Evolutionary conservation across 2,888 invertebrate genomes (phyloP), one percentile per base, ranked within the genome.

Genomic region (Morpho deidamia): DNA sequence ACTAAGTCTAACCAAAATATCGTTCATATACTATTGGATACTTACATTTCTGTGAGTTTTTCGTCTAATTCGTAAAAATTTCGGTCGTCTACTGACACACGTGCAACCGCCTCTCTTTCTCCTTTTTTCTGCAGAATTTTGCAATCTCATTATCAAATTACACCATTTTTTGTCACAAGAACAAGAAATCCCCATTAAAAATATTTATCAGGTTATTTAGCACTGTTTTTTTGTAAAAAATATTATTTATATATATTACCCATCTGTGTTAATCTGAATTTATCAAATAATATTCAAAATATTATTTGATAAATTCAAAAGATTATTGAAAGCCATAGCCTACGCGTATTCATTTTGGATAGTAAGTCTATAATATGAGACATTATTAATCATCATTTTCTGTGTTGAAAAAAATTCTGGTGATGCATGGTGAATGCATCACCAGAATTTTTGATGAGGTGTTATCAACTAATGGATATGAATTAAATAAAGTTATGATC

Each of bases 11-110:
- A n/a, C n/a, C n/a, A n/a, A n/a, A n/a, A n/a, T n/a, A n/a, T n/a
- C n/a, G n/a, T n/a, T n/a, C n/a, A n/a, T n/a, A n/a, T n/a, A n/a
- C 5, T 8, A 51, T 10, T 44, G 11, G 3, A 33, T 38, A 53
- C 14, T 35, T 7, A 51, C 61, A 11, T 14, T 47, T 52, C 51
- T 52, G n/a, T 43, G 44, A 43, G 10, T 11, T 41, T 64, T 64
- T 50, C 67, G 64, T 44, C 76, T 61, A 5, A 80, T 67, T 59
- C 59, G 73, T 55, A 83, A 62, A 46, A 63, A 77, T 34, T 56
- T 70, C 0, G 83, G 81, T 58, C 81, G 66, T 55, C 70, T 69
- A 10, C 54, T 50, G 11, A 53, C 35, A 46, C 57, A 59, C 8
- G 45, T 32, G 39, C 69, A 69, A 33, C 53, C 37, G 37, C 57